A percentile compares a stretch with the other conserved stretches of the same genome.
These are phyloP conservation scores for Sarcophaga peregrina DNA, from an alignment of 1,140 invertebrate species.

Conservation along the genomic window DNA sequence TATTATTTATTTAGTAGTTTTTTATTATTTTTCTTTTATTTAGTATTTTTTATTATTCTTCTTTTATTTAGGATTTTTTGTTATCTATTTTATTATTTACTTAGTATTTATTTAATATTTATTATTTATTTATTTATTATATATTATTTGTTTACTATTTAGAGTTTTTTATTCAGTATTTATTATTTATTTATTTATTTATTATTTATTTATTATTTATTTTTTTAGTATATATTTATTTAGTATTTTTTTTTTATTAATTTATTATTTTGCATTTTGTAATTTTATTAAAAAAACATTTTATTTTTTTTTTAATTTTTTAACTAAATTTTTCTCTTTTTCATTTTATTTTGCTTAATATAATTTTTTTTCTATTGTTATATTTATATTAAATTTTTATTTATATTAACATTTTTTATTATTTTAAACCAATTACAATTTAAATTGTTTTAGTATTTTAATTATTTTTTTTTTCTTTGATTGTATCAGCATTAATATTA, in stretches of 20 bases:
- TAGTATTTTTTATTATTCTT: neutral
- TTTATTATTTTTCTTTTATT: neutral
- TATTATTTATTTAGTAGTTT: neutral
- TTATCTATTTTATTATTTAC: neutral
- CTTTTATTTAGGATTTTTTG: neutral
- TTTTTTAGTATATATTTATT: constrained; percentile 12
- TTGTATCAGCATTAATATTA: neutral
- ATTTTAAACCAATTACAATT: constrained; percentile 1
- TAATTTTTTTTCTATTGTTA: neutral
- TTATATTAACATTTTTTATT: constrained; percentile 34
- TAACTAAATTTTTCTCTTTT: neutral
- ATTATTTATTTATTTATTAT: neutral
- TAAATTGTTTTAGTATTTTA: neutral
- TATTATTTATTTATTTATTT: neutral
- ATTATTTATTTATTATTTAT: neutral
- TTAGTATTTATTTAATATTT: neutral
- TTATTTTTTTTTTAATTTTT: constrained; percentile 1
- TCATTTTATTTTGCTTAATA: neutral
- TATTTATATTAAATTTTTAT: neutral
- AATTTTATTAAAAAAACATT: neutral
- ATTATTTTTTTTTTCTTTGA: constrained; percentile 7
- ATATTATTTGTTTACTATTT: neutral
- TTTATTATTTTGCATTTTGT: constrained; percentile 8
- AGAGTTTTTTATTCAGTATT: neutral
- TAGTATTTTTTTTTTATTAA: constrained; percentile 7